Conservation (phyloP, 1,140 invertebrate species). For the Chlorops oryzae region DNA sequence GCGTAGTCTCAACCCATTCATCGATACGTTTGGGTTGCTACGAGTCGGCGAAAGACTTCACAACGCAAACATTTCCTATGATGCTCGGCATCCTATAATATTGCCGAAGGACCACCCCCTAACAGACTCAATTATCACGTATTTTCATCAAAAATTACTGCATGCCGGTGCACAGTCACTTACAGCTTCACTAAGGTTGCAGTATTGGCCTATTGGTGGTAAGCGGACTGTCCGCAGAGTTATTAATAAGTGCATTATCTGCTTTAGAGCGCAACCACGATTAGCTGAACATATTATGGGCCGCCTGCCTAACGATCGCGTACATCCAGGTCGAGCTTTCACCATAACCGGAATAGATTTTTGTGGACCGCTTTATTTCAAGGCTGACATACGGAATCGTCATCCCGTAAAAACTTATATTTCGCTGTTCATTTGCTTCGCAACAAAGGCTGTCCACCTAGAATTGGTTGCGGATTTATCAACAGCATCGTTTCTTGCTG, state of each 20-base stretch:
- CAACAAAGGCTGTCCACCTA: neutral
- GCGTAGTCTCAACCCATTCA: neutral
- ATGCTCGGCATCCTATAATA: neutral
- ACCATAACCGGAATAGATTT: neutral
- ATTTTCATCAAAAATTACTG: neutral
- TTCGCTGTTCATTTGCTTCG: neutral
- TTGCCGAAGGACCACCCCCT: neutral
- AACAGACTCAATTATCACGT: neutral
- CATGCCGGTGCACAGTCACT: neutral
- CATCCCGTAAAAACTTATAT: neutral
- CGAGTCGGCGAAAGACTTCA: neutral
- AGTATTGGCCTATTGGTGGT: neutral
- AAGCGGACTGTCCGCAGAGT: neutral
- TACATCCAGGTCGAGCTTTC: neutral
- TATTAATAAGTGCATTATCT: neutral
- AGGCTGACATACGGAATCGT: neutral
- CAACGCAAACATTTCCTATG: neutral
- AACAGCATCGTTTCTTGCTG: too few relatives aligned
- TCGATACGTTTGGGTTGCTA: neutral
- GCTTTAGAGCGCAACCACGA: neutral
- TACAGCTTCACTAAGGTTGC: neutral
- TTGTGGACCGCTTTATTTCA: neutral
- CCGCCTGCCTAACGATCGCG: neutral
- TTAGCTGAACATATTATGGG: neutral
- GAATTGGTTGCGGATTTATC: too few relatives aligned